A percentile compares a stretch with the other conserved stretches of the same genome.
Conservation (phyloP, 2,113 vertebrate genomes). For the Callocephalon fimbriatum region DNA sequence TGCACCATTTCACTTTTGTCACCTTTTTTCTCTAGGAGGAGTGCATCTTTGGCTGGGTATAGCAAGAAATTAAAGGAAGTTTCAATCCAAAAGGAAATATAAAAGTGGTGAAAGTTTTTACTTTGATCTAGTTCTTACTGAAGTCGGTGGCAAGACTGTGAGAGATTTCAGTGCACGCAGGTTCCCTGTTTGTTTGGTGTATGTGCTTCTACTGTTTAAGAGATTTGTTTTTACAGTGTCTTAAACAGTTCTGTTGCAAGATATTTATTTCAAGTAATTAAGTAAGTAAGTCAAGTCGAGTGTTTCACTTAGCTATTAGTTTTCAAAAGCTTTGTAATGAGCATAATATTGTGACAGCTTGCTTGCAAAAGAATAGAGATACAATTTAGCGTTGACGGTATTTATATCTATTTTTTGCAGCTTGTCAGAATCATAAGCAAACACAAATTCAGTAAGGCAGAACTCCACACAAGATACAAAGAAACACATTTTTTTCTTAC, state of each 20-base stretch:
- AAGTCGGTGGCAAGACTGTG: not conserved
- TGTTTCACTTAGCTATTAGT: constrained; percentile 43
- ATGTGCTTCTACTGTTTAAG: constrained; percentile 3
- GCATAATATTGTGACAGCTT: constrained; percentile 60
- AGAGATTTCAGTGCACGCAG: not conserved
- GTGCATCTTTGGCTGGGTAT: constrained; percentile 65
- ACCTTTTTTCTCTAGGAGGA: constrained; percentile 36
- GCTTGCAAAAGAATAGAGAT: constrained; percentile 31
- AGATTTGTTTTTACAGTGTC: constrained; percentile 31
- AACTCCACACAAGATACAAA: not conserved
- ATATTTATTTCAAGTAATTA: constrained; percentile 52
- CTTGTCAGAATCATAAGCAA: constrained; percentile 56
- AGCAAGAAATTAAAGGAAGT: constrained; percentile 33
- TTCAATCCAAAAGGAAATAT: not conserved
- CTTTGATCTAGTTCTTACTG: not conserved
- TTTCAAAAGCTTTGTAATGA: constrained; percentile 47
- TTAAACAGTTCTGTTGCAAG: constrained; percentile 27
- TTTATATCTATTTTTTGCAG: constrained; percentile 4
- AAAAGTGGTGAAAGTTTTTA: not conserved
- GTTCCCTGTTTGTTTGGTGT: not conserved
- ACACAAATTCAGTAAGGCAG: constrained; percentile 8
- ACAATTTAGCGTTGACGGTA: not conserved
- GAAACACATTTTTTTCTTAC: not conserved
- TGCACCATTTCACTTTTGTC: not conserved
- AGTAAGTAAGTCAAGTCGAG: not conserved